These are phyloP conservation scores for Poeciliopsis occidentalis DNA, from an alignment of 2,113 vertebrate genomes.

Conservation along the genomic window DNA sequence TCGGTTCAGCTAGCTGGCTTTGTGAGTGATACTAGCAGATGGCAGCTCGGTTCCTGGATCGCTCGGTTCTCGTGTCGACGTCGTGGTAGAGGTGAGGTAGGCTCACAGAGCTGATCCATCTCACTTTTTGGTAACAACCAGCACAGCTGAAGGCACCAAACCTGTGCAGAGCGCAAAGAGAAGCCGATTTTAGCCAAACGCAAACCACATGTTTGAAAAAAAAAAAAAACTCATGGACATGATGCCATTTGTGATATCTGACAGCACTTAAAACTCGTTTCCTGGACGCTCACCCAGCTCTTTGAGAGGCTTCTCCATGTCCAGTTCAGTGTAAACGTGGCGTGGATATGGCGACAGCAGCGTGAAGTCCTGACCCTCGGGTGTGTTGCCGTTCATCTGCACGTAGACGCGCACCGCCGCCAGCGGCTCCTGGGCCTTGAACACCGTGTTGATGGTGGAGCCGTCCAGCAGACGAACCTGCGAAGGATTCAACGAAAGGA, in stretches of 20 bases:
- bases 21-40: too few relatives aligned
- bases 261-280: neutral
- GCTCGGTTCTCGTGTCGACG: too few relatives aligned
- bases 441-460: conserved; percentile 85
- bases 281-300: conserved; percentile 84
- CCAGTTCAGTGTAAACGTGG: conserved; percentile 89
- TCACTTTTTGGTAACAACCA: too few relatives aligned
- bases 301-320: conserved; percentile 93
- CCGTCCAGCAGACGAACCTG: conserved; percentile 92
- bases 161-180: conserved; percentile 68
- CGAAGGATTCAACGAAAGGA: neutral
- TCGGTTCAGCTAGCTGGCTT: conserved; percentile 48
- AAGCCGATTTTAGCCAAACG: neutral
- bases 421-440: conserved; percentile 89
- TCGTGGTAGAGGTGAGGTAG: too few relatives aligned
- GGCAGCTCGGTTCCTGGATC: too few relatives aligned
- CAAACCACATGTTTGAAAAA: too few relatives aligned
- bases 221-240: neutral
- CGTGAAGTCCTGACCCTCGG: conserved; percentile 83
- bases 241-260: neutral
- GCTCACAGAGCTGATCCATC: too few relatives aligned
- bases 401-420: conserved; percentile 91
- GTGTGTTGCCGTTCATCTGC: conserved; percentile 87
- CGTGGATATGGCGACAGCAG: conserved; percentile 90
- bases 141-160: conserved; percentile 93